These are phyloP conservation scores for Rhinogobio ventralis DNA, from an alignment of 2,797 vertebrate genomes.

Conservation along the genomic window DNA sequence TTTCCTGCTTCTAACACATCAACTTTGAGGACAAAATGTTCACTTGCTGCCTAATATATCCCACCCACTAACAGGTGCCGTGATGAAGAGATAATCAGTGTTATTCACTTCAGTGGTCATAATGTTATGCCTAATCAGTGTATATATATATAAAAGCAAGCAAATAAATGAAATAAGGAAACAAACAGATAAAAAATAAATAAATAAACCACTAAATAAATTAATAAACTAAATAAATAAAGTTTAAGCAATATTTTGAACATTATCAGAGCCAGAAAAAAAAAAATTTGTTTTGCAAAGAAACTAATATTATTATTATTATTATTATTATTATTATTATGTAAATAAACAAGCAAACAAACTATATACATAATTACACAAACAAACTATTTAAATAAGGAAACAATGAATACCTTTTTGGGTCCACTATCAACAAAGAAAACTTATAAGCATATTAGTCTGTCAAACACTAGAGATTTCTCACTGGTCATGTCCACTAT, in stretches of 20 bases:
- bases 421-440: neutral
- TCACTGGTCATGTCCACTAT: neutral
- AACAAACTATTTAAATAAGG: neutral
- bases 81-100: too few relatives aligned
- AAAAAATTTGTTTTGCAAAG: neutral
- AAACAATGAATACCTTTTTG: neutral
- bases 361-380: neutral
- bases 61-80: too few relatives aligned
- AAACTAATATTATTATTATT: neutral
- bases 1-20: too few relatives aligned
- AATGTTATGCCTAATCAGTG: too few relatives aligned
- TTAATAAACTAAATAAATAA: neutral
- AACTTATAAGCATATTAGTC: neutral
- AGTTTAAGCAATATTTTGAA: neutral
- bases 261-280: neutral
- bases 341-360: neutral
- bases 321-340: neutral
- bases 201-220: neutral
- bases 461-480: neutral
- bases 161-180: neutral
- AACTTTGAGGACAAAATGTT: too few relatives aligned
- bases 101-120: too few relatives aligned
- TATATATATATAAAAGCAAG: neutral
- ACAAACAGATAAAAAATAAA: neutral
- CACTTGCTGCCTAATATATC: too few relatives aligned